These are phyloP conservation scores for Drosophila melanica DNA, from an alignment of 1,140 invertebrate species.

Conservation along the genomic window DNA sequence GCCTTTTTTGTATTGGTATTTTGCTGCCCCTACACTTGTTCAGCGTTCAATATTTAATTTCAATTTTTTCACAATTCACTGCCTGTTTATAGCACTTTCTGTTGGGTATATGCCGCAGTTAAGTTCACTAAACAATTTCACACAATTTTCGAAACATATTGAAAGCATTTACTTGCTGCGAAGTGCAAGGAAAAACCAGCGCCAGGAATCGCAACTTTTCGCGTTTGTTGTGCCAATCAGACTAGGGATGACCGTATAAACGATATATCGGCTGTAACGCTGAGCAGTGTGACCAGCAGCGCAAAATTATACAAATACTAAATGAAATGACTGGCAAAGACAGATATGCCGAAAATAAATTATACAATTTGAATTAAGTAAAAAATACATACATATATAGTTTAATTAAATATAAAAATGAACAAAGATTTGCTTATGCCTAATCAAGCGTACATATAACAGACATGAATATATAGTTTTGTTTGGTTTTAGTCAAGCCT, in stretches of 20 bases:
- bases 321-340: background rate
- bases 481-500: too few relatives aligned
- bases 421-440: too few relatives aligned
- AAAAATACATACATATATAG: too few relatives aligned
- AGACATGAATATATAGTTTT: too few relatives aligned
- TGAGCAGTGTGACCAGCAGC: constrained; percentile 16
- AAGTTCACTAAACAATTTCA: background rate
- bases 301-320: background rate
- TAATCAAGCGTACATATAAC: too few relatives aligned
- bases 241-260: constrained; percentile 20
- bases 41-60: constrained; percentile 13
- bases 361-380: too few relatives aligned
- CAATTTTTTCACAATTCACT: background rate
- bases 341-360: too few relatives aligned
- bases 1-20: constrained; percentile 66
- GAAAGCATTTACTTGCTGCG: constrained; percentile 54
- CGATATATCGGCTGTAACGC: constrained; percentile 14
- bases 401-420: too few relatives aligned
- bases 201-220: constrained; percentile 64
- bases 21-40: constrained; percentile 63
- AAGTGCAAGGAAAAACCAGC: constrained; percentile 44
- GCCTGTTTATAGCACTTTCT: background rate
- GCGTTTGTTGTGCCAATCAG: constrained; percentile 68
- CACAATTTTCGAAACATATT: constrained; percentile 9
- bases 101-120: background rate